A percentile compares a stretch with the other conserved stretches of the same genome.
Evolutionary conservation across 2,888 invertebrate genomes (phyloP).

Genomic region (Pseudolycoriella hygida): DNA sequence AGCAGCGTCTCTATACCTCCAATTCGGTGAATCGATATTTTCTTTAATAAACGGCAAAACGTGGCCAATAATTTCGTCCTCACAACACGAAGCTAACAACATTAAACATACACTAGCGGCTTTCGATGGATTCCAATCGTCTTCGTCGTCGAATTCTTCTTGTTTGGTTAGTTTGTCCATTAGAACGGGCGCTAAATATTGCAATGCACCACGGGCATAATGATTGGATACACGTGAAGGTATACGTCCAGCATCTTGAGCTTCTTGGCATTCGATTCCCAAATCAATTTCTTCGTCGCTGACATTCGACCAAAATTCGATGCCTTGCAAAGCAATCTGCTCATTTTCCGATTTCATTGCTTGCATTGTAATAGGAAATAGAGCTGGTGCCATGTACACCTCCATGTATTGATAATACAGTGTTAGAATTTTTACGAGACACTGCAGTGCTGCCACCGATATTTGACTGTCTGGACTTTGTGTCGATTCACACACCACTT

Average conservation of each 20-base stretch:
- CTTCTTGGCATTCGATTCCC: constrained; percentile 85
- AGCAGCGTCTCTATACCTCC: constrained; percentile 89
- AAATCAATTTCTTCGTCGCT: constrained; percentile 98
- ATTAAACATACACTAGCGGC: constrained; percentile 98
- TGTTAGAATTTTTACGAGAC: constrained; percentile 93
- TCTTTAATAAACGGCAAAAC: constrained; percentile 92
- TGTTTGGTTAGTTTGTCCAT: constrained; percentile 90
- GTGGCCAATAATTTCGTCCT: constrained; percentile 89
- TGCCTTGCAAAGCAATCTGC: constrained; percentile 93
- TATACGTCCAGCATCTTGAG: constrained; percentile 82
- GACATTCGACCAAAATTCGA: constrained; percentile 99
- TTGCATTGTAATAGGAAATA: constrained; percentile 94
- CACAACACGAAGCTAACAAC: constrained; percentile 92
- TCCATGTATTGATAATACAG: constrained; percentile 99
- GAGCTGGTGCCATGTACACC: constrained; percentile 93
- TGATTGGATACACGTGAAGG: constrained; percentile 84
- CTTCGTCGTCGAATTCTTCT: constrained; percentile 93
- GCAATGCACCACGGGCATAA: constrained; percentile 96
- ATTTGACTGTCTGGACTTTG: constrained; percentile 84
- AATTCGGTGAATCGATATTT: constrained; percentile 84
- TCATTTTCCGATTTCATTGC: constrained; percentile 96
- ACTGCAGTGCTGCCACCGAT: constrained; percentile 91
- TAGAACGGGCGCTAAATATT: constrained; percentile 84
- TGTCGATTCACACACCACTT: constrained; percentile 97
- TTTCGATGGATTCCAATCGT: constrained; percentile 99